Conservation (phyloP, 92 coral and sea anemone species). For the Porites cylindrica region DNA sequence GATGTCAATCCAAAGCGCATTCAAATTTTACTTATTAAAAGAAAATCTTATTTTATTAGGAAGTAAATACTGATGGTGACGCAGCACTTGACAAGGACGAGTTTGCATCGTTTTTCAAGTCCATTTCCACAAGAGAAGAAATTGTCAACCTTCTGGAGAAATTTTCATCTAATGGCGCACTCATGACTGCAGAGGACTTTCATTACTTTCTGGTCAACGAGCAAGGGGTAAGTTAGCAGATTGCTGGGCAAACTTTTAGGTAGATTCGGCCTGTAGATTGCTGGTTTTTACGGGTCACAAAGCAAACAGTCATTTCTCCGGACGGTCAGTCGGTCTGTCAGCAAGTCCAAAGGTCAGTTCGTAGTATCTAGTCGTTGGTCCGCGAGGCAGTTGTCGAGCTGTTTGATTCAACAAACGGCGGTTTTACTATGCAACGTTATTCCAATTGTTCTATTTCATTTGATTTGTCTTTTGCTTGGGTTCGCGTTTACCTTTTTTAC, state of each 20-base stretch:
- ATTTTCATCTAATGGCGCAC: slow-evolving; percentile 71
- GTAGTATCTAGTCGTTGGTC: background rate
- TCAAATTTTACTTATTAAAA: too few species aligned
- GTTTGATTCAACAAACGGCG: background rate
- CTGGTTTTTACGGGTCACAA: background rate
- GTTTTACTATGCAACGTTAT: too few species aligned
- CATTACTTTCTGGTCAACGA: slow-evolving; percentile 64
- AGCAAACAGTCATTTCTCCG: background rate
- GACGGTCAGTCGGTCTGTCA: background rate
- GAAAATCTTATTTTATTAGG: slow-evolving; percentile 56
- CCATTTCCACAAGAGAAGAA: slow-evolving; percentile 84
- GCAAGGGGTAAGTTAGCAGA: slow-evolving; percentile 73
- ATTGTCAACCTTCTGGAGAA: slow-evolving; percentile 75
- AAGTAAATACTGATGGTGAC: slow-evolving; percentile 84
- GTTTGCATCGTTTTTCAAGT: slow-evolving; percentile 89
- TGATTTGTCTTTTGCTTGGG: too few species aligned
- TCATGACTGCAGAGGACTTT: slow-evolving; percentile 77
- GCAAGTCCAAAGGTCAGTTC: background rate
- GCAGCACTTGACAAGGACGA: slow-evolving; percentile 87
- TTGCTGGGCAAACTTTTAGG: background rate
- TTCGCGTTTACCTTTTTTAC: too few species aligned
- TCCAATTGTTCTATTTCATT: too few species aligned
- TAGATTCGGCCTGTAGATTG: background rate
- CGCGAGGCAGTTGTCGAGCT: background rate
- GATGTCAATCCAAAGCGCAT: too few species aligned